Base-by-base conservation (phyloP, 53 echinoderm and acorn worm genomes). In the Echinarachnius parma region DNA sequence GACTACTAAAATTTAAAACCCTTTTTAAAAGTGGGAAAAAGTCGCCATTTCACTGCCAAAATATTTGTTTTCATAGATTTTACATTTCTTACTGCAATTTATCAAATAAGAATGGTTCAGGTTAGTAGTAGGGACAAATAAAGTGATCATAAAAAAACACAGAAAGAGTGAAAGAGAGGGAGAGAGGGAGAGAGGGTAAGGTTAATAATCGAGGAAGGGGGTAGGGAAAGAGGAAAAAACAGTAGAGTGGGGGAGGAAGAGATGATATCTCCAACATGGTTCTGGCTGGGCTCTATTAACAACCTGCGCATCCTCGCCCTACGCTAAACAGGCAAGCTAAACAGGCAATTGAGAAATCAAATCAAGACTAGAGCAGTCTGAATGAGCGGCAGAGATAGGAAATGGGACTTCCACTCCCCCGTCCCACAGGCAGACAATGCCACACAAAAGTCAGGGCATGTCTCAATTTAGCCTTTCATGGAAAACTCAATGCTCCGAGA, bases 381-480 rank as follows among this genome's bases (percentile, higher is more conserved):
- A 23, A 19, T 22, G 34, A 7, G 34, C 52, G 68, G 52, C 68
- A 68, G 48, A 52, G 29, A 68, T 13, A 68, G 68, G 68, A 68
- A 68, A 68, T 52, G 22, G 25, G 37, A 52, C 68, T 68, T 68
- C 68, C 68, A 50, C 30, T 26, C 0, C 49, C 52, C 32, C 37
- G 68, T 21, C 68, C 68, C 31, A 32, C 31, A 52, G 37, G 32
- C 52, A 68, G 68, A 68, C 68, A 68, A 68, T 50, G 28, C 28
- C 22, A 34, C 46, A 65, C 27, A 65, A 46, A 65, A 46, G 28
- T 65, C 65, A 65, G 28, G 65, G 44, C 65, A 65, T 42, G 65
- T 65, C 65, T 65, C 44, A 28, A 65, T 65, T 65, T 65, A 65
- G 29, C 65, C 46, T 46, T 65, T 65, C 65, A 65, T 65, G 65